Evolutionary conservation across 2,888 invertebrate genomes (phyloP).

Genomic region (Caenorhabditis auriculariae): DNA sequence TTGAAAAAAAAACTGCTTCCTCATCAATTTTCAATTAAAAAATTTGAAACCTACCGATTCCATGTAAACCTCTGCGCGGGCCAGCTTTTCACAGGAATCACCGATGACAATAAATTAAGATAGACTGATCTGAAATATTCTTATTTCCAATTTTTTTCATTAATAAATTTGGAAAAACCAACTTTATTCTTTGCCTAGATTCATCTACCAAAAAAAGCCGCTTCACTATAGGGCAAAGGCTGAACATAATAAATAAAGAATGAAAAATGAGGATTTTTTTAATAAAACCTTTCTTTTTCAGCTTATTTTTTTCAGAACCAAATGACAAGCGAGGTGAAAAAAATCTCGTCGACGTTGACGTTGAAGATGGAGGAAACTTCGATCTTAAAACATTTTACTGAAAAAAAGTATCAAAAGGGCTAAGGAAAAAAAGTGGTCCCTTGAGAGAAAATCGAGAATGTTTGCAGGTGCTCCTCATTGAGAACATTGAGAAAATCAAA

Average conservation of each 20-base stretch:
- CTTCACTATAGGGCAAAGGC: slow-evolving; percentile 18
- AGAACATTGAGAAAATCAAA: not conserved
- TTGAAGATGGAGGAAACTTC: slow-evolving; percentile 94
- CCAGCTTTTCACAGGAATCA: no score
- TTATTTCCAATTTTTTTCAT: no score
- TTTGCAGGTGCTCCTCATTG: not conserved
- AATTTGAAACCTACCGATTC: not conserved
- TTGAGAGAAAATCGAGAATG: not conserved
- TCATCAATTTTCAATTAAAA: no score
- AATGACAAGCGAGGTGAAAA: slow-evolving; percentile 75
- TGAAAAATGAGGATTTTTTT: no score
- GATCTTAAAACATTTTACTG: slow-evolving; percentile 66
- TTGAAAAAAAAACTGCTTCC: no score
- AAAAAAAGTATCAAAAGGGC: no score
- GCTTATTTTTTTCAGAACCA: slow-evolving; percentile 4
- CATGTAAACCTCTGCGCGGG: not conserved
- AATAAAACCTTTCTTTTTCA: slow-evolving; percentile 9
- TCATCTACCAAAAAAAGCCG: slow-evolving; percentile 14
- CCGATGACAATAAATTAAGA: no score
- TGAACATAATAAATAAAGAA: no score
- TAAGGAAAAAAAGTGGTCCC: no score
- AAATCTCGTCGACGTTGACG: slow-evolving; percentile 91
- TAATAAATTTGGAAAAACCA: no score
- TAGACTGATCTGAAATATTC: no score
- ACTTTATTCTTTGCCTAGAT: no score